Evolutionary conservation across 2,797 vertebrate species (phyloP).

Genomic region (Champsocephalus gunnari): DNA sequence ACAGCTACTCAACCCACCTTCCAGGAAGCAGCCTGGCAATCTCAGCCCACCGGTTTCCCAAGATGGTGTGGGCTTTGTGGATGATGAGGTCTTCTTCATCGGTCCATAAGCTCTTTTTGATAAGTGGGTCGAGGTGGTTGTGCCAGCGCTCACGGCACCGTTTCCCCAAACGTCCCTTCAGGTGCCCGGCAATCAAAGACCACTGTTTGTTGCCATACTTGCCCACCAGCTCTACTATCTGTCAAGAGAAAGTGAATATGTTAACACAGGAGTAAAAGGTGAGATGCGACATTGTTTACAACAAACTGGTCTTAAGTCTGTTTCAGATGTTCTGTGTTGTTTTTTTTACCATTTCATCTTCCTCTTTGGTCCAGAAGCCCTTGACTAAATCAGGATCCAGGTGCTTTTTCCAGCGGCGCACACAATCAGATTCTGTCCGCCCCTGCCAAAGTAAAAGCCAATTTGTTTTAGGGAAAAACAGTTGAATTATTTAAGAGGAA

Average conservation of each 20-base stretch:
- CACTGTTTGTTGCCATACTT: conserved; percentile 91
- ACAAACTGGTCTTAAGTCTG: neutral
- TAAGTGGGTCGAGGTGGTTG: conserved; percentile 92
- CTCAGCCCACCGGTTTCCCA: conserved; percentile 95
- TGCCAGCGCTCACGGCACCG: conserved; percentile 96
- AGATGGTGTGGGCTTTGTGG: conserved; percentile 90
- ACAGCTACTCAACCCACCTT: conserved; percentile 81
- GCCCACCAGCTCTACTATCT: conserved; percentile 92
- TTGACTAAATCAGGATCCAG: conserved; percentile 90
- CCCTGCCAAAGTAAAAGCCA: conserved; percentile 80
- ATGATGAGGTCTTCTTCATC: conserved; percentile 93
- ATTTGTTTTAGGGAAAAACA: neutral
- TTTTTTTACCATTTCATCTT: conserved; percentile 90
- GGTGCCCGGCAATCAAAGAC: conserved; percentile 88
- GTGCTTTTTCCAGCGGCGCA: conserved; percentile 88
- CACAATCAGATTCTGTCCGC: conserved; percentile 89
- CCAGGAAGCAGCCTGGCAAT: conserved; percentile 95
- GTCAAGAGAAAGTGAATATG: conserved; percentile 15
- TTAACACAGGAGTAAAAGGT: neutral
- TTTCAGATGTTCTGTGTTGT: neutral
- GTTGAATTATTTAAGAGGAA: neutral
- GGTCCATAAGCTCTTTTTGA: conserved; percentile 93
- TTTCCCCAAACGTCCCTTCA: conserved; percentile 91
- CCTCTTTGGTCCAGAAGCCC: conserved; percentile 92
- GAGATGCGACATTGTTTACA: neutral